These are phyloP conservation scores for Nemapogon koenigi DNA, from an alignment of 2,888 invertebrate species.

Conservation along the genomic window DNA sequence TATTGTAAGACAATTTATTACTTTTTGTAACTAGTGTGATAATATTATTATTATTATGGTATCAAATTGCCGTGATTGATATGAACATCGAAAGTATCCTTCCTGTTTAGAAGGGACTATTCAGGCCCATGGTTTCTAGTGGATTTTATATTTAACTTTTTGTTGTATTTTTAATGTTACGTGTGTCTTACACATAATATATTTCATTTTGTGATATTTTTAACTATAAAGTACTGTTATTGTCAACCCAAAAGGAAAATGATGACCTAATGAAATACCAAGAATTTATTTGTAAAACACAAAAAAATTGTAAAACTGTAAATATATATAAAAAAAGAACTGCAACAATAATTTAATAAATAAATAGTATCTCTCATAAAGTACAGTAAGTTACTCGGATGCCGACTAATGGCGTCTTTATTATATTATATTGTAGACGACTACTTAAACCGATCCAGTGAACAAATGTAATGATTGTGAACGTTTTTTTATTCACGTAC, in stretches of 20 bases:
- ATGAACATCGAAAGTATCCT: constrained; percentile 68
- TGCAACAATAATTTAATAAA: constrained; percentile 60
- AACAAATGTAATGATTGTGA: constrained; percentile 62
- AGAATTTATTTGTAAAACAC: constrained; percentile 67
- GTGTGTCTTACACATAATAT: constrained; percentile 68
- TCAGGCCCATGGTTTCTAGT: constrained; percentile 64
- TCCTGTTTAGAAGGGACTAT: constrained; percentile 64
- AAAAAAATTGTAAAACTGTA: constrained; percentile 66
- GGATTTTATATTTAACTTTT: constrained; percentile 59
- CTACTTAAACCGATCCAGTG: constrained; percentile 64
- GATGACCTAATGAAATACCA: constrained; percentile 65
- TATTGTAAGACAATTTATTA: constrained; percentile 66
- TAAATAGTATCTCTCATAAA: constrained; percentile 51
- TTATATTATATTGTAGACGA: constrained; percentile 54
- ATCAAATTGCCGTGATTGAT: constrained; percentile 61
- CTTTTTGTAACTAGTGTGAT: constrained; percentile 66
- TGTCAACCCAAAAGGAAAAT: constrained; percentile 61
- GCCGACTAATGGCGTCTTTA: constrained; percentile 52
- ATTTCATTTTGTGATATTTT: constrained; percentile 68
- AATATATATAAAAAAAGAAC: constrained; percentile 64
- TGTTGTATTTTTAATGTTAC: constrained; percentile 66
- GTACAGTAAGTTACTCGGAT: constrained; percentile 60
- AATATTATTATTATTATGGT: constrained; percentile 56
- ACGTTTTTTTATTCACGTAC: constrained; percentile 63
- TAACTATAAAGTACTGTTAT: constrained; percentile 67